Base-by-base conservation (phyloP, 2,797 vertebrate species). In the Crocodylus rhombifer region DNA sequence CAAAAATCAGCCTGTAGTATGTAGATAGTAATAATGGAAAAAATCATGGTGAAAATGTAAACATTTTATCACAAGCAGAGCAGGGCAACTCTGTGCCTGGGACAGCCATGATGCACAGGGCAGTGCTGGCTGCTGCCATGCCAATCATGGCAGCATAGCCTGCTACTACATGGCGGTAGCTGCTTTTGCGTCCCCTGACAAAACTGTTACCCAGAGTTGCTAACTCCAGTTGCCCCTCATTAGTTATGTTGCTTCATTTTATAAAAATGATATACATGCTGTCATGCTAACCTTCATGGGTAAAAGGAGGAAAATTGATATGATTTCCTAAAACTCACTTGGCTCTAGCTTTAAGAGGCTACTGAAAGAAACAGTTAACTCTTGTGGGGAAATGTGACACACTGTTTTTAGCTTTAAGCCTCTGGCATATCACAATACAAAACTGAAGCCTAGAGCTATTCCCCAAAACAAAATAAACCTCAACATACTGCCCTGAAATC, bases 271-370 rank as follows among this genome's bases (percentile, higher is more conserved):
- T 2, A 0, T 0, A 4, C 58, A 17, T 83, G 90, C 84, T 78
- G n/a, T n/a, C 84, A 25, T 23, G n/a, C 67, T 76, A 60, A 36
- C 30, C 25, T 33, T 56, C 33, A 42, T 14, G 15, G 60, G 30
- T 80, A 51, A 75, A 65, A 81, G 80, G 42, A 87, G 57, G 33
- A 95, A 95, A 94, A 80, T 13, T 77, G 28, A 80, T 61, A 2
- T 36, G 58, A 42, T 21, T 30, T 69, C 25, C 90, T 78, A 33
- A 89, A 55, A 30, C 20, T 84, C 86, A 6, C 14, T 51, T 36
- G 82, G 1, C 56, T 86, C 33, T 14, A 18, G 67, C 20, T 71
- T 33, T 23, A 69, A 36, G 17, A 71, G 33, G 33, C 67, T 36
- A 21, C 67, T 36, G 20, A 14, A 23, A 33, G 33, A 36, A 23